Percentiles rank a stretch among this genome's conserved stretches.
Conservation (phyloP, 2,797 vertebrate species). For the Rhinella marina region DNA sequence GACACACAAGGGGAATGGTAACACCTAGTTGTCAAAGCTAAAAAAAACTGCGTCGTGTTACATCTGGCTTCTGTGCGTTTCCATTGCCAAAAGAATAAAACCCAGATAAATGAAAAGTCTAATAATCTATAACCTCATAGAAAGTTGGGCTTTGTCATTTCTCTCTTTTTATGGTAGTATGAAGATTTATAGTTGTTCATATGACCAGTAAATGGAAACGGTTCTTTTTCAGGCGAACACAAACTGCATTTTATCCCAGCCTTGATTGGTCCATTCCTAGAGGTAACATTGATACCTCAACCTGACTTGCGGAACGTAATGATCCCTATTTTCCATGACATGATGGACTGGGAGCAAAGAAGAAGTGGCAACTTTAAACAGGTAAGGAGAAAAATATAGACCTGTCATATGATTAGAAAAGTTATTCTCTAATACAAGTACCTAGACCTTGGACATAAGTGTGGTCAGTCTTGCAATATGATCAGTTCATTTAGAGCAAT, state of each 20-base stretch:
- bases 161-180: background rate
- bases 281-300: conserved; percentile 97
- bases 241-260: conserved; percentile 97
- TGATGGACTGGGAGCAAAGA: conserved; percentile 99
- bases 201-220: background rate
- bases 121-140: background rate
- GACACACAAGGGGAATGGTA: too few relatives aligned
- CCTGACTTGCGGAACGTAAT: conserved; percentile 96
- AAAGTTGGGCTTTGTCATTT: background rate
- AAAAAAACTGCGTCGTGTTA: too few relatives aligned
- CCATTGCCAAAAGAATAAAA: background rate
- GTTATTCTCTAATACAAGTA: background rate
- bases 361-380: conserved; percentile 97
- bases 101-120: background rate
- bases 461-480: too few relatives aligned
- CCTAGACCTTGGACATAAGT: background rate
- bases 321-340: conserved; percentile 99
- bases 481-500: too few relatives aligned
- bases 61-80: too few relatives aligned
- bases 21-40: too few relatives aligned
- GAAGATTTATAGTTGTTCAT: background rate
- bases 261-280: conserved; percentile 95
- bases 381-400: conserved; percentile 70
- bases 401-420: background rate
- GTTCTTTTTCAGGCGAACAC: conserved; percentile 86